Conservation (phyloP, 2,113 vertebrate genomes). For the Cynopterus brachyotis region DNA sequence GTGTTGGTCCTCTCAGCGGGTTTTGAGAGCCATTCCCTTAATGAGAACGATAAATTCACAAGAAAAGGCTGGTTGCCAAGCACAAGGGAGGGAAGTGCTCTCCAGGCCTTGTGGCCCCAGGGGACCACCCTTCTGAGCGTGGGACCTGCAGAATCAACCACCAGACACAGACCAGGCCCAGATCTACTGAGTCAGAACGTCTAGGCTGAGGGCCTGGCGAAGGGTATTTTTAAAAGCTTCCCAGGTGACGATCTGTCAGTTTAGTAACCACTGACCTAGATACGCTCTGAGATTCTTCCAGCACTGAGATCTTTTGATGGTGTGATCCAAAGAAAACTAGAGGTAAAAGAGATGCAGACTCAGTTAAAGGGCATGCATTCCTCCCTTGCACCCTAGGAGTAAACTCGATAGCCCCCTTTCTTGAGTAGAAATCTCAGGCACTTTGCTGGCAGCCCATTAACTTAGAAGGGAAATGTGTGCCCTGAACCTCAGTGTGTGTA, state of each 20-base stretch:
- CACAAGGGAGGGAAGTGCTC: background rate
- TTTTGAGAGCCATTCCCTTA: constrained; percentile 17
- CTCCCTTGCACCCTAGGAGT: background rate
- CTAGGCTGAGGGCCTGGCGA: background rate
- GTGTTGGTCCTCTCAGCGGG: background rate
- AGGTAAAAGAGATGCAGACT: background rate
- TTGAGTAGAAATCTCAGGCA: background rate
- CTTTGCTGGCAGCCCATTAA: background rate
- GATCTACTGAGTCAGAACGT: background rate
- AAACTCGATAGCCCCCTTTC: background rate
- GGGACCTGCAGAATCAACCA: background rate
- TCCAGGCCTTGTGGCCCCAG: background rate
- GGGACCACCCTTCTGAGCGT: background rate
- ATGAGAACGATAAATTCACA: constrained; percentile 59
- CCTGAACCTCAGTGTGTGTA: background rate
- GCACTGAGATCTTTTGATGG: background rate
- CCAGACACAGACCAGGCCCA: background rate
- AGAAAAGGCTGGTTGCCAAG: constrained; percentile 40
- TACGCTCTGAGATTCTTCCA: background rate
- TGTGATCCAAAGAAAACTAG: background rate
- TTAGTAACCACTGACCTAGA: background rate
- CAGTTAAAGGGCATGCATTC: too few relatives aligned
- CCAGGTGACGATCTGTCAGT: background rate
- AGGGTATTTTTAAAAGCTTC: background rate
- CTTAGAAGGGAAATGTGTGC: background rate